Conservation (phyloP, 2,888 invertebrate genomes). For the Morinoia aosen region DNA sequence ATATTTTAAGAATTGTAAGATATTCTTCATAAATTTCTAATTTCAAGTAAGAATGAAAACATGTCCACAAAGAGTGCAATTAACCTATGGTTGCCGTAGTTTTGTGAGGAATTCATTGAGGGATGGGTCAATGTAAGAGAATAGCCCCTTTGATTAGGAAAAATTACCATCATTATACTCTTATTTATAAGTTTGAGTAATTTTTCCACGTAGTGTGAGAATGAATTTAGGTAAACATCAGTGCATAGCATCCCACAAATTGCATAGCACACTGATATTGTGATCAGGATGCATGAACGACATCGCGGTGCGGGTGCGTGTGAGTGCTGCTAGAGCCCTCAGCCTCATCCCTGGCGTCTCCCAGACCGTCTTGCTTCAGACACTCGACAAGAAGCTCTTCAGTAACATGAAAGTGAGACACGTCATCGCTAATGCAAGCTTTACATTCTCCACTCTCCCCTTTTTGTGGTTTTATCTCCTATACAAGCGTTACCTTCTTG, state of each 20-base stretch:
- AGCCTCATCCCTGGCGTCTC: constrained; percentile 91
- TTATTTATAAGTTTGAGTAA: no score
- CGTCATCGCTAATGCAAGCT: constrained; percentile 32
- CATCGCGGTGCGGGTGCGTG: constrained; percentile 85
- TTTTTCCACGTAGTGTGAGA: no score
- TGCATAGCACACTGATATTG: background rate
- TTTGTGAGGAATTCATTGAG: no score
- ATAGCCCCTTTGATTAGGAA: no score
- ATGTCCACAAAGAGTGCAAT: background rate
- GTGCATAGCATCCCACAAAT: no score
- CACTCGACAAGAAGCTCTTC: constrained; percentile 97
- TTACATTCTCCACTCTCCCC: constrained; percentile 30
- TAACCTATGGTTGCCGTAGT: no score
- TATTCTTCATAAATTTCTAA: no score
- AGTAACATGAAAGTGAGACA: constrained; percentile 86
- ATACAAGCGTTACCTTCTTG: no score
- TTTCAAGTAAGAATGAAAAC: background rate
- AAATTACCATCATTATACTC: no score
- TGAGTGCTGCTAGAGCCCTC: constrained; percentile 85
- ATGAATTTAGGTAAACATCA: no score
- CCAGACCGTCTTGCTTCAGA: constrained; percentile 91
- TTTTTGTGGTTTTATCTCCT: constrained; percentile 41
- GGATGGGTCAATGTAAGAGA: no score
- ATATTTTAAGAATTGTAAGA: background rate
- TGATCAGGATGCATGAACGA: constrained; percentile 72